Percentiles rank a stretch among this genome's conserved stretches.
Evolutionary conservation across 2,888 invertebrate species (phyloP).

Genomic region (Chironomus tentans): DNA sequence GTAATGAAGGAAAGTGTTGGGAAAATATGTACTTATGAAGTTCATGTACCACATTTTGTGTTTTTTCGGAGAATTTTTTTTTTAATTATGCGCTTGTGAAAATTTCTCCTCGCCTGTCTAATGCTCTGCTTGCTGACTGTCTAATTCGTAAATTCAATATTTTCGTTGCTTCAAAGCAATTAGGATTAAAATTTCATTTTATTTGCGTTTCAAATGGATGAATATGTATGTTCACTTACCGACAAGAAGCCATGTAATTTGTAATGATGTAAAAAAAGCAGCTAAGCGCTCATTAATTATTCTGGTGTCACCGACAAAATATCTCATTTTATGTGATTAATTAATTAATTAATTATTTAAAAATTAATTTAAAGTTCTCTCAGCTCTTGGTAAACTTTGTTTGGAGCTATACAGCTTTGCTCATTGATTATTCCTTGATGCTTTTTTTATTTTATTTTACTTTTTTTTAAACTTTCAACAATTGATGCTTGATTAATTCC

Average conservation of each 20-base stretch:
- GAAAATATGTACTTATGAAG: background rate
- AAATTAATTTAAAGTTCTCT: background rate
- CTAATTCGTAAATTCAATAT: no score
- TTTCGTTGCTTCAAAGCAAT: no score
- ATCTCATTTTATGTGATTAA: background rate
- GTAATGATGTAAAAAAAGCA: background rate
- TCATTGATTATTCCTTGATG: background rate
- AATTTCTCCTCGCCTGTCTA: no score
- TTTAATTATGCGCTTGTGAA: no score
- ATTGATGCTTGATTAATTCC: background rate
- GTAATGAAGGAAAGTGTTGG: background rate
- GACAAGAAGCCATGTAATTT: background rate
- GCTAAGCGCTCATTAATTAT: background rate
- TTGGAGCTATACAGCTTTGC: background rate
- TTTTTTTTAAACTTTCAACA: background rate
- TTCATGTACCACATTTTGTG: background rate
- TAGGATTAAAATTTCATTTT: no score
- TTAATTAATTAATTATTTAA: background rate
- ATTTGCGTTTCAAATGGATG: no score
- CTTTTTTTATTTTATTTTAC: background rate
- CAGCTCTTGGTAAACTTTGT: background rate
- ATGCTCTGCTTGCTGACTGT: no score
- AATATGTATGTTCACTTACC: background rate
- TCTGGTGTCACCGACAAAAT: background rate
- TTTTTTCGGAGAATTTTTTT: no score